Evolutionary conservation across 2,888 invertebrate species (phyloP).

Genomic region (Philaethria dido): DNA sequence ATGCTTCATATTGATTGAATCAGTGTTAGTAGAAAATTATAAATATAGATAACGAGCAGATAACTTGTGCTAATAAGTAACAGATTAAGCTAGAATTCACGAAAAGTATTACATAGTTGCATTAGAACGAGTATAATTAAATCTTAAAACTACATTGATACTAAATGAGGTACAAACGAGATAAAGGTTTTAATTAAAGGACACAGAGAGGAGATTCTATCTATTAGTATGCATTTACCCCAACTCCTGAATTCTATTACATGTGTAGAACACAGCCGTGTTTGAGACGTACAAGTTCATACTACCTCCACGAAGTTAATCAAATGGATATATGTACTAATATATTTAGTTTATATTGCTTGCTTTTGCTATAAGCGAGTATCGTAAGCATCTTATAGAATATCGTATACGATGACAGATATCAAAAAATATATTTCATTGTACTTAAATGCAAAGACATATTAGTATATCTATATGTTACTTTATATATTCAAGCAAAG

Average conservation of each 20-base stretch:
- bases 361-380: neutral
- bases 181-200: constrained; percentile 5
- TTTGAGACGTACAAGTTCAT: constrained; percentile 13
- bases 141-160: constrained; percentile 10
- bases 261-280: constrained; percentile 6
- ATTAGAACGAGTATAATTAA: neutral
- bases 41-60: too few relatives aligned
- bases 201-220: neutral
- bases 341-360: neutral
- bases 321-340: neutral
- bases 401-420: too few relatives aligned
- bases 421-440: too few relatives aligned
- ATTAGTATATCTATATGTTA: too few relatives aligned
- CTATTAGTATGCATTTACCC: constrained; percentile 11
- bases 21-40: too few relatives aligned
- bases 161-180: constrained; percentile 9
- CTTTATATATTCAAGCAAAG: too few relatives aligned
- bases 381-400: too few relatives aligned
- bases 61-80: neutral
- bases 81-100: neutral
- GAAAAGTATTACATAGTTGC: neutral
- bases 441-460: too few relatives aligned
- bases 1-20: too few relatives aligned
- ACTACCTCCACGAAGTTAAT: constrained; percentile 2
- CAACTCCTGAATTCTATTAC: constrained; percentile 11